These are phyloP conservation scores for Ciconia boyciana DNA, from an alignment of 2,113 vertebrate genomes.

Conservation along the genomic window DNA sequence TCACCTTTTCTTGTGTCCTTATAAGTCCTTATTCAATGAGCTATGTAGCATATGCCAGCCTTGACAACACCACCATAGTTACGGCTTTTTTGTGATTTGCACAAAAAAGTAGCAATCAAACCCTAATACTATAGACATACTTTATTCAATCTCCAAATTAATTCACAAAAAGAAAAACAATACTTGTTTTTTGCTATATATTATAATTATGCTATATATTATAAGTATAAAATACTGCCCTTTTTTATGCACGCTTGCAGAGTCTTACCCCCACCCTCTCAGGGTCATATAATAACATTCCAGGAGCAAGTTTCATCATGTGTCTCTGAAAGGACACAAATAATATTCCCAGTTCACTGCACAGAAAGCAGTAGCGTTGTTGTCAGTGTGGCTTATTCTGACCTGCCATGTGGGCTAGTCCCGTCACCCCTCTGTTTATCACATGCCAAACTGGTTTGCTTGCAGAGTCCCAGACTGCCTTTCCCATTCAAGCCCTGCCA, in stretches of 20 bases:
- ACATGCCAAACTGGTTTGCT: not conserved
- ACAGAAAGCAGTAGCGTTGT: not conserved
- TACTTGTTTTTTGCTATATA: not conserved
- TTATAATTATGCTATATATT: not conserved
- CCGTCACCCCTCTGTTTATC: not conserved
- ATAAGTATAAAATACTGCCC: not conserved
- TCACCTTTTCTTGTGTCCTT: not conserved
- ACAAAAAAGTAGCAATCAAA: not conserved
- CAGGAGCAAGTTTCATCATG: not conserved
- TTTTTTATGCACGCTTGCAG: not conserved
- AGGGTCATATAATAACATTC: not conserved
- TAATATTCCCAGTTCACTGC: not conserved
- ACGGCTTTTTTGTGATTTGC: not conserved
- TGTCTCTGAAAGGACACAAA: not conserved
- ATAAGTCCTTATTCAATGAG: not conserved
- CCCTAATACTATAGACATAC: fast-evolving
- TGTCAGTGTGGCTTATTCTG: not conserved
- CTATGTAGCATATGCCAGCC: not conserved
- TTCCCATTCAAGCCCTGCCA: not conserved
- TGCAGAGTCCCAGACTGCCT: not conserved
- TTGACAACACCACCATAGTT: not conserved
- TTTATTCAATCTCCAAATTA: not conserved
- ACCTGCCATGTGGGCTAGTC: not conserved
- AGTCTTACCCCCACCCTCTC: not conserved
- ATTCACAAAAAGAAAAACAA: not conserved